A percentile compares a stretch with the other conserved stretches of the same genome.
These are phyloP conservation scores for Mellivora capensis DNA, from an alignment of 2,113 vertebrate species.

Conservation along the genomic window DNA sequence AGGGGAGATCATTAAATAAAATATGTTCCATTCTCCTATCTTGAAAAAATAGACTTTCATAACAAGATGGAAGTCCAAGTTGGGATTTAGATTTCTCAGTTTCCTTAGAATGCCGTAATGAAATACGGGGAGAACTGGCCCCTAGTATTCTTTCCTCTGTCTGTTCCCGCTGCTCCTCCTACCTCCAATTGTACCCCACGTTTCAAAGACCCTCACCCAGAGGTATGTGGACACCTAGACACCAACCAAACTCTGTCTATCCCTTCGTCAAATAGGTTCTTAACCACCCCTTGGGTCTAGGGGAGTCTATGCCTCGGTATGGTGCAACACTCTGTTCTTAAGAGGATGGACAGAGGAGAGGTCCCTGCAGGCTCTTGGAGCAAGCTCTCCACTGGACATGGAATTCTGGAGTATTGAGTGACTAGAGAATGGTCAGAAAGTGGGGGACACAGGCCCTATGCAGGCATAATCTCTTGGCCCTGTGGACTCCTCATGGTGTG, in stretches of 20 bases:
- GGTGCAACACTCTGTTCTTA: too few species aligned
- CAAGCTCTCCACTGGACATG: not conserved
- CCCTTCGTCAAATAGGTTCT: too few species aligned
- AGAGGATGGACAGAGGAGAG: too few species aligned
- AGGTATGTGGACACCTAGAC: too few species aligned
- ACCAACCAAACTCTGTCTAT: too few species aligned
- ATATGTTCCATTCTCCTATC: not conserved
- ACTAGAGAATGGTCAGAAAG: not conserved
- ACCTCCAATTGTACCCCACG: not conserved
- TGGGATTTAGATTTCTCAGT: not conserved
- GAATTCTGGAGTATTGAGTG: not conserved
- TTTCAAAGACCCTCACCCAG: not conserved
- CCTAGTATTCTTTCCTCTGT: not conserved
- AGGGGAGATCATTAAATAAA: not conserved
- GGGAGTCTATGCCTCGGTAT: too few species aligned
- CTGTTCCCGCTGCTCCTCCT: not conserved
- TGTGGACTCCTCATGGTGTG: not conserved
- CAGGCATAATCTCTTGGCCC: not conserved
- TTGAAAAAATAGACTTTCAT: not conserved
- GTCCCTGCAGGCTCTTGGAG: not conserved
- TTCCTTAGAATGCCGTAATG: not conserved
- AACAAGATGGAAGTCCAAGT: not conserved
- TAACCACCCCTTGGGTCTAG: too few species aligned
- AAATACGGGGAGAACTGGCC: not conserved
- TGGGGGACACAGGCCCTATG: not conserved